Percentiles rank a stretch among this genome's conserved stretches.
These are phyloP conservation scores for Enhydra lutris DNA, from an alignment of 2,113 vertebrate species.

Conservation along the genomic window DNA sequence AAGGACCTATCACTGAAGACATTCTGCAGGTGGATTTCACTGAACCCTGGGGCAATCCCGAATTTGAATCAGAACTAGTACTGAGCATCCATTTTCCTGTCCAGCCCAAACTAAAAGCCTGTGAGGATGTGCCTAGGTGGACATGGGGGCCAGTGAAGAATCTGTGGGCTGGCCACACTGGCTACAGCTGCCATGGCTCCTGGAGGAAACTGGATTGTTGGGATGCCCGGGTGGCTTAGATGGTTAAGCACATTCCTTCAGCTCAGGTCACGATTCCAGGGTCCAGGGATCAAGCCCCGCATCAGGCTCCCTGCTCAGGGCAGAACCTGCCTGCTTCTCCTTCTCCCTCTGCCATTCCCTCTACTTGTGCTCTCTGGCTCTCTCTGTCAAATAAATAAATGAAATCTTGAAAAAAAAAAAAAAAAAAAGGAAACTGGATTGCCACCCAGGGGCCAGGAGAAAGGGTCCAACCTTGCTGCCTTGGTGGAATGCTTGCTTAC, in stretches of 20 bases:
- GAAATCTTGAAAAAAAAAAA: too few species aligned
- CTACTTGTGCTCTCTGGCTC: too few species aligned
- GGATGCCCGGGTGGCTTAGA: too few species aligned
- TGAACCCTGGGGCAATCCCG: neutral
- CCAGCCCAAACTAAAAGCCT: neutral
- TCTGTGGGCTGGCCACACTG: fast-evolving
- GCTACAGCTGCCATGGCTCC: neutral
- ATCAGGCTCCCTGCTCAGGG: too few species aligned
- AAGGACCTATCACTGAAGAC: neutral
- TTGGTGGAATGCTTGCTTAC: neutral
- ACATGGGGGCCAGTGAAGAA: neutral
- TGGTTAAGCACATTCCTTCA: too few species aligned
- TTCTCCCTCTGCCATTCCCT: too few species aligned
- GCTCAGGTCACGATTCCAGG: too few species aligned
- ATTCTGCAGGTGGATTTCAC: neutral
- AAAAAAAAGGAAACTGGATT: too few species aligned
- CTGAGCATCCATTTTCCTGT: neutral
- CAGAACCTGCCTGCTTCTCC: too few species aligned
- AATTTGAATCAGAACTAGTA: neutral
- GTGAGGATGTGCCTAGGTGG: neutral
- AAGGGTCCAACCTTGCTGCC: fast-evolving
- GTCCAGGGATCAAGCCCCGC: too few species aligned
- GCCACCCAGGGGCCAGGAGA: neutral
- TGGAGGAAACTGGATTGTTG: fast-evolving
- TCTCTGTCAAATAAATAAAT: too few species aligned